Evolutionary conservation across 2,888 invertebrate species (phyloP).

Genomic region (Hydropsyche betteni): DNA sequence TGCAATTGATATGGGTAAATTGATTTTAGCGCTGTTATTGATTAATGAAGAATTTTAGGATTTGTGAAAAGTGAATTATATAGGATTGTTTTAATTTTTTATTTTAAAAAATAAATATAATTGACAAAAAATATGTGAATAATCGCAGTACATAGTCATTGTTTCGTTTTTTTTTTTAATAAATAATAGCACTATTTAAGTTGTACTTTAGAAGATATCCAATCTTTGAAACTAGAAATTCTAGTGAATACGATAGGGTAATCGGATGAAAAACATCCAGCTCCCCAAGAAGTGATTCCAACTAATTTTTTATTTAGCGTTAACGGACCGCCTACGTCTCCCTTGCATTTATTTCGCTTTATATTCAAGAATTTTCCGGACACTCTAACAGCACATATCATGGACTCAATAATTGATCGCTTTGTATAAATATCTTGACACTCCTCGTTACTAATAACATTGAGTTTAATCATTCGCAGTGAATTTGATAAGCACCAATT

Average conservation of each 20-base stretch:
- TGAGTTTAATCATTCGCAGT: background rate
- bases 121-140: background rate
- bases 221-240: background rate
- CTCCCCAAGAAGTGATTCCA: constrained; percentile 14
- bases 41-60: no score
- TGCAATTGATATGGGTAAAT: background rate
- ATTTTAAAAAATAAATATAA: background rate
- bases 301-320: background rate
- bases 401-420: background rate
- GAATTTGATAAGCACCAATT: background rate
- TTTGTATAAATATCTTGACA: background rate
- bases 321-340: constrained; percentile 16
- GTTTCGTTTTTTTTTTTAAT: no score
- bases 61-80: no score
- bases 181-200: no score
- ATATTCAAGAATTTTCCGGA: background rate
- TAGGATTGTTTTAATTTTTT: no score
- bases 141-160: no score
- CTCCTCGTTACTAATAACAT: background rate
- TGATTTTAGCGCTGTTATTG: background rate
- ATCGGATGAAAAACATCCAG: background rate
- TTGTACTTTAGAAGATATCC: background rate
- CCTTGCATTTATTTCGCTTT: background rate
- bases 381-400: background rate
- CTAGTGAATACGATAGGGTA: constrained; percentile 4